Percentiles rank a stretch among this genome's conserved stretches.
phyloP scores from a whole-genome alignment of 2,888 invertebrate genomes.

The Melolontha melolontha region DNA sequence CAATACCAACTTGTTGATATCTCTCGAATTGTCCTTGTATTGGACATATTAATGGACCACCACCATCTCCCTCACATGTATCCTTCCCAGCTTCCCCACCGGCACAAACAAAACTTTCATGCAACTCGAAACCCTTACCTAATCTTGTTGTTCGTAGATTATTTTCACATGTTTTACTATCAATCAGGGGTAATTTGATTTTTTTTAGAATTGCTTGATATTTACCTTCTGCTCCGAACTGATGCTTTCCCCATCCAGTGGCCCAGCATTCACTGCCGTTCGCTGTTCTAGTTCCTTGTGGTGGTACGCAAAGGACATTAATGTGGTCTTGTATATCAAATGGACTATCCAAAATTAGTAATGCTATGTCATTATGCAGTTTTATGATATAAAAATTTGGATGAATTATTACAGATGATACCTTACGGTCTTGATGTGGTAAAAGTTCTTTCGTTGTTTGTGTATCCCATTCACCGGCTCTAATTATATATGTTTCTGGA shows the following conservation, averaged over 20 bases:
- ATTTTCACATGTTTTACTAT: conserved; percentile 59
- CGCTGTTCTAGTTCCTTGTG: conserved; percentile 61
- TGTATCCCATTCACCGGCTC: conserved; percentile 88
- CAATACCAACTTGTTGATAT: conserved; percentile 70
- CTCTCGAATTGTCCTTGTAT: conserved; percentile 64
- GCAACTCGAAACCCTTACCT: conserved; percentile 74
- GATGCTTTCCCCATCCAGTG: conserved; percentile 82
- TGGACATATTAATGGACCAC: conserved; percentile 83
- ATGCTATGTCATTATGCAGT: conserved; percentile 80
- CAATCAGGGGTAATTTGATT: conserved; percentile 78
- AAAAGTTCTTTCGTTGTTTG: conserved; percentile 77
- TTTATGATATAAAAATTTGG: conserved; percentile 75
- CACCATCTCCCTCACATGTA: conserved; percentile 82
- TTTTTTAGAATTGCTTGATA: conserved; percentile 73
- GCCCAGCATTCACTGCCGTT: conserved; percentile 73
- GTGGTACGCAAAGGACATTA: conserved; percentile 76
- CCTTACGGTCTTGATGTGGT: conserved; percentile 78
- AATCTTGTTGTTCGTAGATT: conserved; percentile 75
- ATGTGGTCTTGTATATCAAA: conserved; percentile 76
- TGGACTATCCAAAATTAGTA: conserved; percentile 74
- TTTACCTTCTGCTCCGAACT: conserved; percentile 70
- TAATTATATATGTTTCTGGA: conserved; percentile 63
- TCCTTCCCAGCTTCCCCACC: conserved; percentile 80
- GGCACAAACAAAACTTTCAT: conserved; percentile 81
- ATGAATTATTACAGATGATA: conserved; percentile 71